phyloP scores from a whole-genome alignment of 2,113 vertebrate genomes.

The Pachycephala philippinensis region DNA sequence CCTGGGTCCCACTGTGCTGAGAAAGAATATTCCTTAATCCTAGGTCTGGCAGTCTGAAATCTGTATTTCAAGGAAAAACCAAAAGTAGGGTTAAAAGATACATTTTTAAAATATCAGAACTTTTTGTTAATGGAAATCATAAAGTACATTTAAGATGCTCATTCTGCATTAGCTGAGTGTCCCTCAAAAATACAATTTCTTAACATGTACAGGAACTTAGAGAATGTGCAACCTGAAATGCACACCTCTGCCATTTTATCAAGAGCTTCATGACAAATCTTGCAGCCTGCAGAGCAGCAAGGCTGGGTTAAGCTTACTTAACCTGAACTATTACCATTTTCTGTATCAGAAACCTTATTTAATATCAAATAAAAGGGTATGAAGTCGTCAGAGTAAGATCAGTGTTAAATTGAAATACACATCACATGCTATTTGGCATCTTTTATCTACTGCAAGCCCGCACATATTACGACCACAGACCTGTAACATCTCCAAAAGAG shows the following conservation, averaged over 20 bases:
- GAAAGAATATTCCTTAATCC: background rate
- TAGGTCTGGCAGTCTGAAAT: background rate
- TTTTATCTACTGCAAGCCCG: background rate
- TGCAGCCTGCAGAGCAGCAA: background rate
- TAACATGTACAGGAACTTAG: background rate
- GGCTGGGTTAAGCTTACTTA: background rate
- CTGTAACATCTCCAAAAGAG: background rate
- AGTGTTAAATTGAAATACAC: background rate
- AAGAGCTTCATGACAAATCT: background rate
- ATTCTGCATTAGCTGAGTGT: background rate
- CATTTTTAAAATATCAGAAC: background rate
- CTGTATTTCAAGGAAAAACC: background rate
- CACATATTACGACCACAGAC: background rate
- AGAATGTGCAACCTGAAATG: background rate
- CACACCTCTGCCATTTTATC: background rate
- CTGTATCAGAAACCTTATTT: background rate
- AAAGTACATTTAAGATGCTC: background rate
- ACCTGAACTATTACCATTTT: background rate
- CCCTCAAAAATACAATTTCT: background rate
- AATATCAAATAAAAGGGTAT: background rate
- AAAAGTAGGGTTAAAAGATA: background rate
- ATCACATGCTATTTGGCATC: background rate
- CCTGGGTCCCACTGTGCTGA: background rate
- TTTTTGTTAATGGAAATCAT: background rate
- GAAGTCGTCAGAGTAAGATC: background rate